Evolutionary conservation across 2,113 vertebrate species (phyloP), one percentile per base, ranked within the genome.

Genomic region (Phalacrocorax carbo): DNA sequence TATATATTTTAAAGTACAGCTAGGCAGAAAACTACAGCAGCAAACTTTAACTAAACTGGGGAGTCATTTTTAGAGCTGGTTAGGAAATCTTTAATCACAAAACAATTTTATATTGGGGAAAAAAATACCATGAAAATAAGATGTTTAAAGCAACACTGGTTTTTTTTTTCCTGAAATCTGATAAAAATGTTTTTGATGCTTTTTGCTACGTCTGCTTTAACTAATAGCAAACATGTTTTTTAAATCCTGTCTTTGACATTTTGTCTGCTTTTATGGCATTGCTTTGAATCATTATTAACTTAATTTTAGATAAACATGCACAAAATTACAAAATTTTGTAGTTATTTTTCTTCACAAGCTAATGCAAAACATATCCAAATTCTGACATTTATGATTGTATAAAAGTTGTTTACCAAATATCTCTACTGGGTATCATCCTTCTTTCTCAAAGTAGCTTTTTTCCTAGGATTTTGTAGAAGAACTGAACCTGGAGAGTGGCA

Each of bases 21-120:
- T 2, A 46, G 68, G 12, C 7, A 72, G 34, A 51, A 62, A 77
- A 42, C 14, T 17, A 5, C 10, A 64, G 22, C 7, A 52, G 3
- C 2, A 73, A 69, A 62, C 2, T 40, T 36, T 42, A 46, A 54
- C 10, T 83, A n/a, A 90, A 51, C 1, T 25, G 4, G 1, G 27
- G 5, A n/a, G 7, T 30, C 0, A 73, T 20, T 72, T 81, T 65
- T 48, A 58, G 15, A 62, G 2, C 7, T n/a, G 26, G 2, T n/a
- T 48, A 15, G 7, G 82, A 76, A 88, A n/a, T 16, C 0, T 2
- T 65, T n/a, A 60, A 32, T 38, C n/a, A 72, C 8, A 83, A 85
- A 57, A 0, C 0, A 77, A 25, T 46, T 71, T 82, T 69, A 9
- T 52, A 15, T 10, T 55, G 17, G 5, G 15, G 15, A 80, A 71